Percentiles rank a stretch among this genome's conserved stretches.
Evolutionary conservation across 2,888 invertebrate species (phyloP).

Genomic region (Gnatocerus cornutus): DNA sequence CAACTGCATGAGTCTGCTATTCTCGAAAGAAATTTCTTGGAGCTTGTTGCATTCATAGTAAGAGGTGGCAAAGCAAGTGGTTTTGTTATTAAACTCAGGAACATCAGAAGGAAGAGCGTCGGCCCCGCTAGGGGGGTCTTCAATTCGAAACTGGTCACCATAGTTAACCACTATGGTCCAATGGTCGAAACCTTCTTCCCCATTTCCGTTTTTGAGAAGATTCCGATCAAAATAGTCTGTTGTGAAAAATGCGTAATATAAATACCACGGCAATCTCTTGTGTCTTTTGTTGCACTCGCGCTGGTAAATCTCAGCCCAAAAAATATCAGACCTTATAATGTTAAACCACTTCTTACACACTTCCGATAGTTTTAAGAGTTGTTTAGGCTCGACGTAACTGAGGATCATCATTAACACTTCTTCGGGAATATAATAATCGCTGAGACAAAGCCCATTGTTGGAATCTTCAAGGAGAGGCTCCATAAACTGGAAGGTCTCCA

Average conservation of each 20-base stretch:
- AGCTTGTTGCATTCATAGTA: slow-evolving; percentile 70
- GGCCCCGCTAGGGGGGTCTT: slow-evolving; percentile 71
- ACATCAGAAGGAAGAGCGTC: slow-evolving; percentile 69
- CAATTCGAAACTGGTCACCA: slow-evolving; percentile 72
- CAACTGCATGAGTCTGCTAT: slow-evolving; percentile 67
- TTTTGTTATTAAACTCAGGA: slow-evolving; percentile 68
- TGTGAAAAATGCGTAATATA: slow-evolving; percentile 69
- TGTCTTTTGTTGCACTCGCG: slow-evolving; percentile 58
- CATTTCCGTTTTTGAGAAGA: slow-evolving; percentile 73
- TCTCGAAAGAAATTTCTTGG: slow-evolving; percentile 70
- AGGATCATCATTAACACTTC: slow-evolving; percentile 72
- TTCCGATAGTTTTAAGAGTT: slow-evolving; percentile 69
- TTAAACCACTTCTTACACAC: slow-evolving; percentile 74
- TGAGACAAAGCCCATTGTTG: slow-evolving; percentile 67
- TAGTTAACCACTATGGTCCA: slow-evolving; percentile 69
- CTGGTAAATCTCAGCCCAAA: slow-evolving; percentile 63
- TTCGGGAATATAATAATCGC: slow-evolving; percentile 69
- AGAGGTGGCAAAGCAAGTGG: slow-evolving; percentile 75
- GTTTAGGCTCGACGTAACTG: slow-evolving; percentile 66
- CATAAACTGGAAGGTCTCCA: slow-evolving; percentile 54
- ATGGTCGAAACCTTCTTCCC: slow-evolving; percentile 66
- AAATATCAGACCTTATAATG: slow-evolving; percentile 67
- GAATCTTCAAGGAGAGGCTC: slow-evolving; percentile 48
- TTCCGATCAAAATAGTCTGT: slow-evolving; percentile 70
- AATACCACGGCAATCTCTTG: slow-evolving; percentile 67